These are phyloP conservation scores for Alca torda DNA, from an alignment of 2,797 vertebrate species.

Conservation along the genomic window DNA sequence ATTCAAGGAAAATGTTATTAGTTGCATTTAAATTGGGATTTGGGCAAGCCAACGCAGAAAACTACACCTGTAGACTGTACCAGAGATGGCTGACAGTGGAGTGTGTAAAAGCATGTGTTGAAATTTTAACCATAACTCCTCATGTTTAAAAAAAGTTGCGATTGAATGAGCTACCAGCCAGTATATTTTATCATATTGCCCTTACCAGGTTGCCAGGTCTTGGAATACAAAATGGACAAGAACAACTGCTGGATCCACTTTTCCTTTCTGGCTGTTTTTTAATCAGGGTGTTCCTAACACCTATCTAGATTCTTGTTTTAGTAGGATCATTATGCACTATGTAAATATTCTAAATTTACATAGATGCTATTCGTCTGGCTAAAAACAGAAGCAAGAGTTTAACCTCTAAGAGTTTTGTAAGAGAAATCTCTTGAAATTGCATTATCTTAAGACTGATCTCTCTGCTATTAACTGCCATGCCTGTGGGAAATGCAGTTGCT, in stretches of 20 bases:
- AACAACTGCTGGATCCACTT: neutral
- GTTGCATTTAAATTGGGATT: neutral
- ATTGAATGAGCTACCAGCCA: neutral
- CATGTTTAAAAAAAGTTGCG: neutral
- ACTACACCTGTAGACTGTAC: rapidly evolving
- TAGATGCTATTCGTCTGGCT: neutral
- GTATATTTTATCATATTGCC: neutral
- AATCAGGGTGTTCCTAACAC: neutral
- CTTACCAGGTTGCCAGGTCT: neutral
- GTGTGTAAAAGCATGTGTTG: neutral
- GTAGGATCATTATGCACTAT: neutral
- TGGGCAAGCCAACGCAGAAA: neutral
- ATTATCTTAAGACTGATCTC: neutral
- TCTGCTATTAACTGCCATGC: neutral
- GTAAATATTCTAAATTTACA: neutral
- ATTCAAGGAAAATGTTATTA: neutral
- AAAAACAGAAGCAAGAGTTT: neutral
- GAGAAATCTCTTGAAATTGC: neutral
- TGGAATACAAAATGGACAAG: neutral
- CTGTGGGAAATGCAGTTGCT: neutral
- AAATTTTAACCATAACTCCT: neutral
- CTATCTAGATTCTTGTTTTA: neutral
- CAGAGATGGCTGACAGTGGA: neutral
- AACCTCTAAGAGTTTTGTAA: neutral
- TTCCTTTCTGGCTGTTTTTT: neutral